Evolutionary conservation across 2,797 vertebrate species (phyloP), one percentile per base, ranked within the genome.

Genomic region (Manis javanica): DNA sequence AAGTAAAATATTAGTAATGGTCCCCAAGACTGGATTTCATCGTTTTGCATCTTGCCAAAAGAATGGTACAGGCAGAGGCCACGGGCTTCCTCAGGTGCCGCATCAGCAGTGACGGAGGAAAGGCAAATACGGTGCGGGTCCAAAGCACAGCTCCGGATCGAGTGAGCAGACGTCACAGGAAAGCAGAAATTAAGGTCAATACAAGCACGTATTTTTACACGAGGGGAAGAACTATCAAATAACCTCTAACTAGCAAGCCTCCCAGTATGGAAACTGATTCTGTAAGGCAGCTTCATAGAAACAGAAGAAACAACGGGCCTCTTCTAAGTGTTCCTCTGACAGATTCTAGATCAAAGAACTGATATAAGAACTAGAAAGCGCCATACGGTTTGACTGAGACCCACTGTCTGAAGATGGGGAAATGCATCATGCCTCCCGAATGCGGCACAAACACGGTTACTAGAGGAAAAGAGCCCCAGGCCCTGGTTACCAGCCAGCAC

Each of bases 81-180:
- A 29, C 3, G 3, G 46, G 26, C 26, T 14, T 84, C 66, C 29
- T n/a, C 19, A 1, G 82, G 64, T 75, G 24, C 0, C 26, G n/a
- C 71, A 13, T 3, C 7, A 10, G n/a, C 23, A n/a, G 53, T 11
- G 3, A 49, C 6, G 53, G 12, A 24, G 57, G 55, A 18, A 1
- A 23, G n/a, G 29, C 5, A 0, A 2, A 14, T 23, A 24, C 29
- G 11, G 9, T n/a, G 5, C 57, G 26, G 24, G 7, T 46, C 14
- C 37, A 10, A 13, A 72, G 7, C 3, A 57, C 13, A 49, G 61
- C 39, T n/a, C n/a, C 12, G 23, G 13, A n/a, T 18, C 49, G 61
- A 57, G 0, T 3, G 29, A 49, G 55, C 3, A 31, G 21, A 39
- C 5, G 26, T 16, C 5, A n/a, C 5, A 37, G 49, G n/a, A 21